Evolutionary conservation across 2,113 vertebrate genomes (phyloP).

Genomic region (Dunckerocampus dactyliophorus): DNA sequence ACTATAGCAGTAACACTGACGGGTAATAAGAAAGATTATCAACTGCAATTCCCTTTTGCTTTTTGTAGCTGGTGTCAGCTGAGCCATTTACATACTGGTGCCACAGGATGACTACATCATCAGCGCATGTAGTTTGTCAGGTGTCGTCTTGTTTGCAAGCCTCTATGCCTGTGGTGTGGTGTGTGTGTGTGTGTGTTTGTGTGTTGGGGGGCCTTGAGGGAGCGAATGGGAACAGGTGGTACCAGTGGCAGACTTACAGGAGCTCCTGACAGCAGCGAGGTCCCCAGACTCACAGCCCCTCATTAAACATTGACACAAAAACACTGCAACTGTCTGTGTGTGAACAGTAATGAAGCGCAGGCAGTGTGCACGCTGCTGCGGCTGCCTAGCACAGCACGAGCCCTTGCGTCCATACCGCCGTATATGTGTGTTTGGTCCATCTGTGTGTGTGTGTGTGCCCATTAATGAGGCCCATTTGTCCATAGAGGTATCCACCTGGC

Average conservation of each 20-base stretch:
- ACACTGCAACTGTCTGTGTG: constrained; percentile 72
- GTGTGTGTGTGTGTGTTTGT: constrained; percentile 35
- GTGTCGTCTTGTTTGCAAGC: constrained; percentile 49
- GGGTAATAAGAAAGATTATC: constrained; percentile 49
- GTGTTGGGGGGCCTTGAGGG: constrained; percentile 54
- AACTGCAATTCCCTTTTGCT: constrained; percentile 60
- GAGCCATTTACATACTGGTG: constrained; percentile 58
- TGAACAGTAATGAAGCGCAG: constrained; percentile 68
- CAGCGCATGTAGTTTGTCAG: constrained; percentile 57
- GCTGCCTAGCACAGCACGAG: constrained; percentile 50
- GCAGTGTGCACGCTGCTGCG: constrained; percentile 14
- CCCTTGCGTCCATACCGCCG: constrained; percentile 49
- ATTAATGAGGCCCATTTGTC: constrained; percentile 64
- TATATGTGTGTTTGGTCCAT: constrained; percentile 17
- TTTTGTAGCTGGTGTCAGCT: constrained; percentile 55
- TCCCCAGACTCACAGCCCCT: constrained; percentile 72
- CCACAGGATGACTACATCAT: constrained; percentile 64
- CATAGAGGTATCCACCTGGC: constrained; percentile 60
- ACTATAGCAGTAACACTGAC: constrained; percentile 52
- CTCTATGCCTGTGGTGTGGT: constrained; percentile 33
- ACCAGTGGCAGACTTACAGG: constrained; percentile 66
- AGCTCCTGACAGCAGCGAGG: constrained; percentile 71
- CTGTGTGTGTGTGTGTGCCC: constrained; percentile 56
- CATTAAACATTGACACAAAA: constrained; percentile 78
- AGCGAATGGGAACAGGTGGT: constrained; percentile 69